These are phyloP conservation scores for Rhabdomys dilectus DNA, from an alignment of 2,113 vertebrate species.

Conservation along the genomic window DNA sequence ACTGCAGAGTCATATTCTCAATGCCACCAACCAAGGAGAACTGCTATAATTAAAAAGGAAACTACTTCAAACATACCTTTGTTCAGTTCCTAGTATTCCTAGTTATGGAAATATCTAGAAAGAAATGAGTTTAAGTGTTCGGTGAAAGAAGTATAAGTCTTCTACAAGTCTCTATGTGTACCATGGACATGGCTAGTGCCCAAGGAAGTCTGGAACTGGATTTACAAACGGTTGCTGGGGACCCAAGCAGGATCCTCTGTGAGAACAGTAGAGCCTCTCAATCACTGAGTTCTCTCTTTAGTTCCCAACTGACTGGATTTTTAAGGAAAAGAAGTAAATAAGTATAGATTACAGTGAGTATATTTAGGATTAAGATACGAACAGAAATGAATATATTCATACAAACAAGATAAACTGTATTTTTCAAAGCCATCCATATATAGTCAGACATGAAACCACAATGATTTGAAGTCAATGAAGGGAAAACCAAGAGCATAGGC, in stretches of 20 bases:
- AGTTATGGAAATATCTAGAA: neutral
- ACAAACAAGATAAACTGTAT: slow-evolving; percentile 36
- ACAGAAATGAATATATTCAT: slow-evolving; percentile 45
- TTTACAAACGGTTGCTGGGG: neutral
- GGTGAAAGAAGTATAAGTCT: neutral
- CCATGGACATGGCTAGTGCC: neutral
- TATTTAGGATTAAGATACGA: neutral
- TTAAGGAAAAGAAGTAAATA: neutral
- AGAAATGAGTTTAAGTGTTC: neutral
- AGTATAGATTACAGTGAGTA: slow-evolving; percentile 23
- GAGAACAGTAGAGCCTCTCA: neutral
- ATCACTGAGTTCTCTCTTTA: neutral
- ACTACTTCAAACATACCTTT: neutral
- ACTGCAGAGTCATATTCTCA: neutral
- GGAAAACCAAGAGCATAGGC: neutral
- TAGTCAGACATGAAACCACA: neutral
- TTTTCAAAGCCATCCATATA: slow-evolving; percentile 38
- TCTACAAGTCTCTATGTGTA: neutral
- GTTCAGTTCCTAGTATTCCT: neutral
- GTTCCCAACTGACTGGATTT: neutral
- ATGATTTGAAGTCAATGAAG: slow-evolving; percentile 47
- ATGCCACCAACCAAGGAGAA: neutral
- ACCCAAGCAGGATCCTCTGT: neutral
- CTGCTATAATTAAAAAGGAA: slow-evolving; percentile 20
- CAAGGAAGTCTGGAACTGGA: neutral